Evolutionary conservation across 2,797 vertebrate genomes (phyloP).

Genomic region (Anisognathus igniventris): DNA sequence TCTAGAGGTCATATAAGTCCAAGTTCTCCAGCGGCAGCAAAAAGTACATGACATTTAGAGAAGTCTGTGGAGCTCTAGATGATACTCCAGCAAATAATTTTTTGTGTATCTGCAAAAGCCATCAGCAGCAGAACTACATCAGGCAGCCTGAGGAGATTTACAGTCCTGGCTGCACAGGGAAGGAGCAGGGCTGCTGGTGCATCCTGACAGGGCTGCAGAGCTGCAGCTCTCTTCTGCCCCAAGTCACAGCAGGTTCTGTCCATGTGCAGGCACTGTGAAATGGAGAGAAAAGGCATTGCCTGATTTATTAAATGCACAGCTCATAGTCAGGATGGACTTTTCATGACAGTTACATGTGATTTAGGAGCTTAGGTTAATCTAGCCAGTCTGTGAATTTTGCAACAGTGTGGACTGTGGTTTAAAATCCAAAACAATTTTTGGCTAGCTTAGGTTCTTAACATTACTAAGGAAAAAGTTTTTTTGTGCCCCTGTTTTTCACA

Average conservation of each 20-base stretch:
- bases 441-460: neutral
- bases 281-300: neutral
- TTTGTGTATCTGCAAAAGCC: conserved; percentile 3
- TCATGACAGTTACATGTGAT: neutral
- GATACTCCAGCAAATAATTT: neutral
- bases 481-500: neutral
- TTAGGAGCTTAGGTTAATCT: neutral
- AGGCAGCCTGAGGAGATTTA: neutral
- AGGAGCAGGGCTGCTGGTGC: neutral
- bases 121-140: neutral
- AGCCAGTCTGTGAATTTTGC: neutral
- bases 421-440: neutral
- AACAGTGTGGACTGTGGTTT: neutral
- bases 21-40: neutral
- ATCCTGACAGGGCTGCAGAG: neutral
- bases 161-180: neutral
- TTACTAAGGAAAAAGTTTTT: neutral
- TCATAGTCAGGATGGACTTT: neutral
- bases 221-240: neutral
- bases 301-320: neutral
- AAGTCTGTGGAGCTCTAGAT: neutral
- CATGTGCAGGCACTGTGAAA: neutral
- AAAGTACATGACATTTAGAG: neutral
- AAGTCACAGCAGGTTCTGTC: neutral
- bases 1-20: neutral